A percentile compares a stretch with the other conserved stretches of the same genome.
phyloP scores from a whole-genome alignment of 2,797 vertebrate species.

The Leptoclinus maculatus region DNA sequence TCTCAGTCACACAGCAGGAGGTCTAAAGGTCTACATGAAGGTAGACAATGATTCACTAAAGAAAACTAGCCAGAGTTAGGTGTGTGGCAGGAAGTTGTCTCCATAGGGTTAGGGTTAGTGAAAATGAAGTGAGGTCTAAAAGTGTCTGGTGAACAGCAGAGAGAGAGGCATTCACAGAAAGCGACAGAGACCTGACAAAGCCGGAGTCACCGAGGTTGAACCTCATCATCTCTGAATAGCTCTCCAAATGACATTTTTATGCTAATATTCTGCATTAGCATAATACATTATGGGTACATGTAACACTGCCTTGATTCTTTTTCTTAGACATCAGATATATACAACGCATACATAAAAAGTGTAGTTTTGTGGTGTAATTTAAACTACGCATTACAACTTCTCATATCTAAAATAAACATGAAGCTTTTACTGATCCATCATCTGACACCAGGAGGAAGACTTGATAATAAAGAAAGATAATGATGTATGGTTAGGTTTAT shows the following conservation, averaged over 20 bases:
- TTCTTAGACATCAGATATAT: neutral
- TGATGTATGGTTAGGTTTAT: neutral
- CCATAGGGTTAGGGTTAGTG: conserved; percentile 4
- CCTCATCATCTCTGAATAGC: neutral
- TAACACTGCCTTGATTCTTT: neutral
- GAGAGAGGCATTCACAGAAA: neutral
- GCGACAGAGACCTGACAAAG: neutral
- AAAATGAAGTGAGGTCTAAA: conserved; percentile 19
- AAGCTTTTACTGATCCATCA: neutral
- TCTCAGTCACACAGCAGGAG: neutral
- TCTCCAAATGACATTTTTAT: neutral
- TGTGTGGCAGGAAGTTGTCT: neutral
- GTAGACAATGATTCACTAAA: neutral
- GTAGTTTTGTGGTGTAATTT: neutral
- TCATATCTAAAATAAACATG: neutral
- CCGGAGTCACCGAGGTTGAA: neutral
- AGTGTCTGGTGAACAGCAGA: neutral
- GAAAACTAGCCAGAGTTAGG: neutral
- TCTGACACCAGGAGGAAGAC: neutral
- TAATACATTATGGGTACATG: neutral
- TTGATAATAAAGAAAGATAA: no score
- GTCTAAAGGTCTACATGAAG: neutral
- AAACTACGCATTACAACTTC: neutral
- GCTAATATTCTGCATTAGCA: neutral
- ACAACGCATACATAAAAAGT: neutral